Evolutionary conservation across 2,797 vertebrate species (phyloP).

Genomic region (Distichodus sexfasciatus): DNA sequence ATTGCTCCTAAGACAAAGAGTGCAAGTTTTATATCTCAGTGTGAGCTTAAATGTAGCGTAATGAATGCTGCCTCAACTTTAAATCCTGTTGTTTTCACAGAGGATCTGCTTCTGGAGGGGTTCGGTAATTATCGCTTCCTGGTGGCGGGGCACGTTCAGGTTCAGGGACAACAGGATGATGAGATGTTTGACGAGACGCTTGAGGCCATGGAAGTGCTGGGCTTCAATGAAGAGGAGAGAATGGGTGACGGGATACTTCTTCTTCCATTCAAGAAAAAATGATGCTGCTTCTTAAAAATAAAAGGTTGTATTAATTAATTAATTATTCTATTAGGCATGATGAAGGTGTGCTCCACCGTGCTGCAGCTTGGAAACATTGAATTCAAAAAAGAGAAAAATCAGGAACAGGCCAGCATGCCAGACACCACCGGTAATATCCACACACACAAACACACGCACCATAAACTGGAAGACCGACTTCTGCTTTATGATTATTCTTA

Average conservation of each 20-base stretch:
- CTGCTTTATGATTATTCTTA: too few relatives aligned
- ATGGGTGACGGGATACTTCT: conserved; percentile 61
- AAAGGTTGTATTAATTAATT: background rate
- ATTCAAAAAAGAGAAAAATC: conserved; percentile 97
- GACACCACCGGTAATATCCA: conserved; percentile 87
- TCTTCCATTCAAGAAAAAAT: too few relatives aligned
- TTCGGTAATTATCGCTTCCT: conserved; percentile 91
- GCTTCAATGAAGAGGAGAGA: conserved; percentile 87
- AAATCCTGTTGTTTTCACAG: conserved; percentile 57
- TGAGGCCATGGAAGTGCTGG: conserved; percentile 96
- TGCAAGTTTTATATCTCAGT: background rate
- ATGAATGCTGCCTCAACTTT: background rate
- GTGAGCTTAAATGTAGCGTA: background rate
- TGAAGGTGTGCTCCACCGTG: conserved; percentile 91
- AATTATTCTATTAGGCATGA: conserved; percentile 74
- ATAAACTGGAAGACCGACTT: too few relatives aligned
- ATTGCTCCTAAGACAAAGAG: too few relatives aligned
- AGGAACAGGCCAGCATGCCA: conserved; percentile 97
- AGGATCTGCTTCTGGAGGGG: conserved; percentile 86
- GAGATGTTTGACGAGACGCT: conserved; percentile 93
- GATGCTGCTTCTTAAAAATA: background rate
- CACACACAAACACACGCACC: too few relatives aligned
- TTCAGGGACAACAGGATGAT: conserved; percentile 86
- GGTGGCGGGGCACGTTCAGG: conserved; percentile 82
- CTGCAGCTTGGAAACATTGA: conserved; percentile 94